Percentiles rank a stretch among this genome's conserved stretches.
phyloP scores from a whole-genome alignment of 2,888 invertebrate species.

The Leucoma salicis region DNA sequence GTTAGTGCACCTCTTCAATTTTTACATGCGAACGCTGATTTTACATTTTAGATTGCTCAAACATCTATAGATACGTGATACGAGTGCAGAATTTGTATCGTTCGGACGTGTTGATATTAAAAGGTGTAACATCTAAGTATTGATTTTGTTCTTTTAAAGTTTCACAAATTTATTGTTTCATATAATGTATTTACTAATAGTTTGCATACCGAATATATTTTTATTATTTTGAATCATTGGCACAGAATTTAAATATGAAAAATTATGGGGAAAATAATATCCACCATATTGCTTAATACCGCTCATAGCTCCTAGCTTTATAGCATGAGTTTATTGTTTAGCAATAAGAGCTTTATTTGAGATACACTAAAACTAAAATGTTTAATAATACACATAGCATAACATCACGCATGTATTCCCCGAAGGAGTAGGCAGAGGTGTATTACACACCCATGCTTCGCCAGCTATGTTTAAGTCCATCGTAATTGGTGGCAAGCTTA shows the following conservation, averaged over 20 bases:
- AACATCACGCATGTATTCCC: no score
- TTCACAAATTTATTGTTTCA: no score
- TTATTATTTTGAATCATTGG: background rate
- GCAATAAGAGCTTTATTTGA: slow-evolving; percentile 52
- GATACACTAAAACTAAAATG: slow-evolving; percentile 46
- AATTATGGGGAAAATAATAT: slow-evolving; percentile 31
- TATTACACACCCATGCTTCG: no score
- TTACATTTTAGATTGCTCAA: slow-evolving; percentile 67
- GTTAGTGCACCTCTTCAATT: slow-evolving; percentile 53
- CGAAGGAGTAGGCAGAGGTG: no score
- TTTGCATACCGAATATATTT: no score
- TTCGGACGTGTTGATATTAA: slow-evolving; percentile 36
- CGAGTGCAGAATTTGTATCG: slow-evolving; percentile 54
- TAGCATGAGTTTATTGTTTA: slow-evolving; percentile 47
- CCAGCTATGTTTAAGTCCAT: no score
- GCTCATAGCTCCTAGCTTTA: slow-evolving; percentile 51
- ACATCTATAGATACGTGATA: slow-evolving; percentile 61
- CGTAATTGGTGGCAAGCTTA: no score
- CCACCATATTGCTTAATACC: slow-evolving; percentile 35
- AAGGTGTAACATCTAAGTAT: no score
- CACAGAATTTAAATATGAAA: background rate
- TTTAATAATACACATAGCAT: no score
- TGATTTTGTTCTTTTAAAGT: no score
- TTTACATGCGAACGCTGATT: slow-evolving; percentile 68
- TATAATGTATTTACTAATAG: no score